A percentile compares a stretch with the other conserved stretches of the same genome.
These are phyloP conservation scores for Hydropsyche betteni DNA, from an alignment of 2,888 invertebrate genomes.

Conservation along the genomic window DNA sequence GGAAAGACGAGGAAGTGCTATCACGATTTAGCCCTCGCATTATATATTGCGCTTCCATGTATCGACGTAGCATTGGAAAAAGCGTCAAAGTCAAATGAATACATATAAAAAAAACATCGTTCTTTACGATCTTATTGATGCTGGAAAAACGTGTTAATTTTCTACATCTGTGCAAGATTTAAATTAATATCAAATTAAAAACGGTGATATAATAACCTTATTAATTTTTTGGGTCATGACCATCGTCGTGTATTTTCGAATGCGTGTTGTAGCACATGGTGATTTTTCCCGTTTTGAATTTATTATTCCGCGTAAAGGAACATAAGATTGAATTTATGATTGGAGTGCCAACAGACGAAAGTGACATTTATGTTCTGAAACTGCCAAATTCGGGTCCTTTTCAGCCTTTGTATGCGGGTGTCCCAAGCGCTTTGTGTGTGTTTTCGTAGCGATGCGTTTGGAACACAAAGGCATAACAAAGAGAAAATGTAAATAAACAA, in stretches of 20 bases:
- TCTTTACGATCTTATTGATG: no score
- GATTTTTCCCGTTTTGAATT: not conserved
- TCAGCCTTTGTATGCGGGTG: slow-evolving; percentile 25
- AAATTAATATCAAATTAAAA: no score
- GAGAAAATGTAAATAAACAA: slow-evolving; percentile 11
- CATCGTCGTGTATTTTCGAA: no score
- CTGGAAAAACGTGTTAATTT: no score
- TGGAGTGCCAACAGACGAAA: not conserved
- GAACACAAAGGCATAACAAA: slow-evolving; percentile 11
- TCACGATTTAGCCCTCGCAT: slow-evolving; percentile 6
- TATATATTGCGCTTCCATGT: not conserved
- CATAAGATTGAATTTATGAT: slow-evolving; percentile 22
- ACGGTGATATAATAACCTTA: no score
- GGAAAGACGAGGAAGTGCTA: slow-evolving; percentile 24
- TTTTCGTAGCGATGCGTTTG: not conserved
- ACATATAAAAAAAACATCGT: no score
- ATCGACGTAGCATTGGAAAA: not conserved
- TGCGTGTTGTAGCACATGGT: no score
- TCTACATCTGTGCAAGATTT: no score
- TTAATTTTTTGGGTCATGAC: no score
- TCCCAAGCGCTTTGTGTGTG: not conserved
- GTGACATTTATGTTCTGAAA: slow-evolving; percentile 26
- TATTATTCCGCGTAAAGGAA: not conserved
- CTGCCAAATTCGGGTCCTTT: slow-evolving; percentile 7
- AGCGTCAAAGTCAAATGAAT: no score